These are phyloP conservation scores for Lagorchestes hirsutus DNA, from an alignment of 2,797 vertebrate species.

Conservation along the genomic window DNA sequence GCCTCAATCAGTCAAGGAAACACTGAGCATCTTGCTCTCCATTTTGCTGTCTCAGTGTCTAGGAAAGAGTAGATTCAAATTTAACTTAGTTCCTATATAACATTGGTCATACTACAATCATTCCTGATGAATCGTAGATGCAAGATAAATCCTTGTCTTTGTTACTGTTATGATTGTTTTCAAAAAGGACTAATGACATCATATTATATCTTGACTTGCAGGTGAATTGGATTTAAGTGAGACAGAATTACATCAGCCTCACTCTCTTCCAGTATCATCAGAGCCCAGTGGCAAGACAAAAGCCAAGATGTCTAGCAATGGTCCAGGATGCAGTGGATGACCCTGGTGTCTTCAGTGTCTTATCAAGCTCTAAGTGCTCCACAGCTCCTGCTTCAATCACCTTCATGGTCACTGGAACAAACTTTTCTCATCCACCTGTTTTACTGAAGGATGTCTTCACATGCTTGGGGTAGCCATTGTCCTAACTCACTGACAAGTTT, in stretches of 20 bases:
- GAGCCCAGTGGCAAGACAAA: background rate
- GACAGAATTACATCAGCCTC: background rate
- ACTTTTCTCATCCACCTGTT: background rate
- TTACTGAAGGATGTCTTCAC: background rate
- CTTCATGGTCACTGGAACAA: background rate
- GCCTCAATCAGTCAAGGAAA: background rate
- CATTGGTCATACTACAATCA: background rate
- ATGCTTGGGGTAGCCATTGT: background rate
- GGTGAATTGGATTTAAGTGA: background rate
- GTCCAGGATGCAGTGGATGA: background rate
- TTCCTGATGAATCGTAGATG: background rate
- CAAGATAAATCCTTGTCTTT: background rate
- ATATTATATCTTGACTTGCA: background rate
- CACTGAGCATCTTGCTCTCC: background rate
- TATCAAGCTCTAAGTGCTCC: background rate
- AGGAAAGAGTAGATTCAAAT: background rate
- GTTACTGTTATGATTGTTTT: background rate
- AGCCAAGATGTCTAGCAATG: background rate
- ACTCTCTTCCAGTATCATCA: background rate
- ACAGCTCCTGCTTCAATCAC: background rate
- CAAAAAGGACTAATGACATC: background rate
- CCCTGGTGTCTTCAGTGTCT: background rate
- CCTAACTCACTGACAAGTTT: background rate
- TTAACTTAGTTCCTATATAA: background rate
- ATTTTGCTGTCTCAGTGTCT: background rate